phyloP scores from a whole-genome alignment of 2,797 vertebrate genomes.

The Gambelia wislizenii region DNA sequence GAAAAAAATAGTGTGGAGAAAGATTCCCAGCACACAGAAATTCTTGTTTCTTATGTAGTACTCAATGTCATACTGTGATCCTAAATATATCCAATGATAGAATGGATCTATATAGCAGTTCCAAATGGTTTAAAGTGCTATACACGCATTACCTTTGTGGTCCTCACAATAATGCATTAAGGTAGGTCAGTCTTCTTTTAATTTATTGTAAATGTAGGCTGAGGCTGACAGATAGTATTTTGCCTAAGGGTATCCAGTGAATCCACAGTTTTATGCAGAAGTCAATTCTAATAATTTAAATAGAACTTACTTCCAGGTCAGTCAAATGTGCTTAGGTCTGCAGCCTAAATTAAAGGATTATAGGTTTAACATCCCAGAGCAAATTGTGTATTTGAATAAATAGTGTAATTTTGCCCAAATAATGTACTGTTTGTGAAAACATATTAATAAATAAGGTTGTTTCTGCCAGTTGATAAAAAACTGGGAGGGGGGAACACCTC shows the following conservation, averaged over 20 bases:
- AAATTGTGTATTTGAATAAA: background rate
- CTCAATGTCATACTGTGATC: background rate
- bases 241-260: background rate
- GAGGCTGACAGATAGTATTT: background rate
- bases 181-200: background rate
- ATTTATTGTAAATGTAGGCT: background rate
- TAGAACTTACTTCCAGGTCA: background rate
- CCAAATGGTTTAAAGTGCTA: background rate
- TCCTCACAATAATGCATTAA: background rate
- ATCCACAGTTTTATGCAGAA: background rate
- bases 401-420: background rate
- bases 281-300: background rate
- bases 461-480: background rate
- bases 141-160: background rate
- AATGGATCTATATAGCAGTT: background rate
- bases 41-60: background rate
- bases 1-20: conserved; percentile 31
- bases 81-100: background rate
- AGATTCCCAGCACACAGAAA: conserved; percentile 22
- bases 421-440: background rate
- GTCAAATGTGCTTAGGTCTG: background rate
- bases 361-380: background rate
- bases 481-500: background rate
- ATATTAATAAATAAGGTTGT: background rate
- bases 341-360: background rate